phyloP scores from a whole-genome alignment of 35 echinoderm and acorn worm genomes.

The Apostichopus japonicus region DNA sequence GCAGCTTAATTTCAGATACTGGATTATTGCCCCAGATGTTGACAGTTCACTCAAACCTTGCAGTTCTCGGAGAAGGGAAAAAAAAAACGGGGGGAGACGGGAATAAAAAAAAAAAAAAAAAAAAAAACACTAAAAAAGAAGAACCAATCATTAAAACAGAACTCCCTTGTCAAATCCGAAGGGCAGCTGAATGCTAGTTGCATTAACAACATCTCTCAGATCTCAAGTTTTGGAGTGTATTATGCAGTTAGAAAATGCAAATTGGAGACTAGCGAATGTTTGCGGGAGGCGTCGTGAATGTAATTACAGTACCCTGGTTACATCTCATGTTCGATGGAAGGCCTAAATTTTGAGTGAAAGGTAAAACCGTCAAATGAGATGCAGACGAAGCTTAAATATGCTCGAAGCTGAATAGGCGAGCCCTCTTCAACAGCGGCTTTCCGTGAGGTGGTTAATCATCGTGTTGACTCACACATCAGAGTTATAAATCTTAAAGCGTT shows the following conservation, averaged over 20 bases:
- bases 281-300: slow-evolving; percentile 39
- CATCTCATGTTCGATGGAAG: slow-evolving; percentile 18
- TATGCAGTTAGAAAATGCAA: slow-evolving; percentile 41
- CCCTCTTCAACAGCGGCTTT: background rate
- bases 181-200: background rate
- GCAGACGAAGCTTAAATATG: slow-evolving; percentile 10
- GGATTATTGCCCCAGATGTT: slow-evolving; percentile 53
- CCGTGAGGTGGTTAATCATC: background rate
- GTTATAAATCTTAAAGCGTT: background rate
- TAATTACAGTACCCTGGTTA: slow-evolving; percentile 38
- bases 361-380: slow-evolving; percentile 15
- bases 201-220: background rate
- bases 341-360: slow-evolving; percentile 33
- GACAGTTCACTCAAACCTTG: slow-evolving; percentile 47
- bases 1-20: slow-evolving; percentile 20
- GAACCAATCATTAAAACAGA: slow-evolving; percentile 26
- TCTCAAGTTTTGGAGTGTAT: slow-evolving; percentile 10
- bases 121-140: background rate
- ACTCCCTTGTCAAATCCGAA: slow-evolving; percentile 44
- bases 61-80: background rate
- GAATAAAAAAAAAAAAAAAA: slow-evolving; percentile 27
- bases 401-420: background rate
- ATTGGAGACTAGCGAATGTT: slow-evolving; percentile 43
- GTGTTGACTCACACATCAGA: background rate
- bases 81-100: background rate